These are phyloP conservation scores for Prunella strophiata DNA, from an alignment of 2,797 vertebrate species.

Conservation along the genomic window DNA sequence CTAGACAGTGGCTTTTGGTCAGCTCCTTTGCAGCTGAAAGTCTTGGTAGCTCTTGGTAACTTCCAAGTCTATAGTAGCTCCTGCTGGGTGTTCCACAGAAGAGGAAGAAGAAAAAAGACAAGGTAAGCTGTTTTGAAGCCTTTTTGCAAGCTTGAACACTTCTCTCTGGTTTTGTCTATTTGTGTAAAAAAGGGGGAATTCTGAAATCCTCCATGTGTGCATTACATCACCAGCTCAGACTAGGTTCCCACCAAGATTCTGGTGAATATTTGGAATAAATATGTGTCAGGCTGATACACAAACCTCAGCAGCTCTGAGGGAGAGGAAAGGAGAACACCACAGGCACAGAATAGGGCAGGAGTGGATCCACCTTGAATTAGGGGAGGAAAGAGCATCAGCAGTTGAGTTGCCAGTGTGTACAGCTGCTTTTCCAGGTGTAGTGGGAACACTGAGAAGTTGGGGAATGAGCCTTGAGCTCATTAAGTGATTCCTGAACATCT, in stretches of 20 bases:
- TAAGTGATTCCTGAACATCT: background rate
- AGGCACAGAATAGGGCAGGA: rapidly evolving
- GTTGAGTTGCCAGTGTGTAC: background rate
- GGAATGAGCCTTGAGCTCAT: background rate
- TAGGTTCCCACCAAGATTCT: background rate
- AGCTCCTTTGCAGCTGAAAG: background rate
- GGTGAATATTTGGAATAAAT: background rate
- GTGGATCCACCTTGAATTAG: background rate
- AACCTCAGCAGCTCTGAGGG: background rate
- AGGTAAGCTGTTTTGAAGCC: background rate
- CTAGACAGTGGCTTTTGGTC: background rate
- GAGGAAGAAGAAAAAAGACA: background rate
- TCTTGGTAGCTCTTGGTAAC: background rate
- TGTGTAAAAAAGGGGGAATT: background rate
- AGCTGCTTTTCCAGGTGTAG: background rate
- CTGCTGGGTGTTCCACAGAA: background rate
- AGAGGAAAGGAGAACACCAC: background rate
- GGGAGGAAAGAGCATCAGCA: background rate
- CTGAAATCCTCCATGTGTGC: background rate
- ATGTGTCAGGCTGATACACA: background rate
- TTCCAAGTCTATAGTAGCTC: background rate
- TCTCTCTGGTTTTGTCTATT: background rate
- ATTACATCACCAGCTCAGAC: background rate
- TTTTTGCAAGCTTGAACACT: background rate
- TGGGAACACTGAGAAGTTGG: background rate